Conservation (phyloP, 2,888 invertebrate species). For the Bombylius discolor region DNA sequence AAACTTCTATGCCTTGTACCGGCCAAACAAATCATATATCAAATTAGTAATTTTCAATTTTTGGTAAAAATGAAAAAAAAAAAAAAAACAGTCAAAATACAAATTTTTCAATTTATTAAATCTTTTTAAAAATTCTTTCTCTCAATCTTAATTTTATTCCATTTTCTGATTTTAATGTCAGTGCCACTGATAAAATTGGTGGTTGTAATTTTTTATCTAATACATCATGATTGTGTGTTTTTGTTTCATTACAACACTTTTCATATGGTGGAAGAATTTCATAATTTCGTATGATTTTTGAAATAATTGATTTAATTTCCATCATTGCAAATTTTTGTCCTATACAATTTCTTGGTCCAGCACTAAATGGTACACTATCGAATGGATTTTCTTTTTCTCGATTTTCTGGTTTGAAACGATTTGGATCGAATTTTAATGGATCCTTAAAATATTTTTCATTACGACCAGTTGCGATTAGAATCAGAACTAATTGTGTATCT, state of each 20-base stretch:
- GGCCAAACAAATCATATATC: too few relatives aligned
- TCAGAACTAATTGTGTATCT: conserved; percentile 21
- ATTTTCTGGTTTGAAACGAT: conserved; percentile 39
- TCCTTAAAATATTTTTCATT: conserved; percentile 26
- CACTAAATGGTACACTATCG: conserved; percentile 48
- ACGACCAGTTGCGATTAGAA: conserved; percentile 24
- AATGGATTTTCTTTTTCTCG: conserved; percentile 35
- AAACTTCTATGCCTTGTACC: too few relatives aligned
- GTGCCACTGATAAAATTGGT: conserved; percentile 35
- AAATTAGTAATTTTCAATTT: too few relatives aligned
- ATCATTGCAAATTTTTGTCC: conserved; percentile 41
- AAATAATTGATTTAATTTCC: conserved; percentile 42
- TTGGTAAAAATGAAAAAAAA: too few relatives aligned
- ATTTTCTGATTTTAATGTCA: conserved; percentile 38
- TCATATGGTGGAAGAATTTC: conserved; percentile 32
- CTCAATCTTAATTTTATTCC: conserved; percentile 36
- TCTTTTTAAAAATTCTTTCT: conserved; percentile 3
- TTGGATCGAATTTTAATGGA: conserved; percentile 36
- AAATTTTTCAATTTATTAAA: too few relatives aligned
- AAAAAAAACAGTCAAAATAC: too few relatives aligned
- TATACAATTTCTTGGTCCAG: conserved; percentile 50
- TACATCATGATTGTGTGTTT: not conserved
- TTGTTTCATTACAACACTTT: conserved; percentile 18
- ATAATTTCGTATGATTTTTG: conserved; percentile 41
- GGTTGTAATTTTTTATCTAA: not conserved